Evolutionary conservation across 2,888 invertebrate species (phyloP).

Genomic region (Prionchulus punctatus): DNA sequence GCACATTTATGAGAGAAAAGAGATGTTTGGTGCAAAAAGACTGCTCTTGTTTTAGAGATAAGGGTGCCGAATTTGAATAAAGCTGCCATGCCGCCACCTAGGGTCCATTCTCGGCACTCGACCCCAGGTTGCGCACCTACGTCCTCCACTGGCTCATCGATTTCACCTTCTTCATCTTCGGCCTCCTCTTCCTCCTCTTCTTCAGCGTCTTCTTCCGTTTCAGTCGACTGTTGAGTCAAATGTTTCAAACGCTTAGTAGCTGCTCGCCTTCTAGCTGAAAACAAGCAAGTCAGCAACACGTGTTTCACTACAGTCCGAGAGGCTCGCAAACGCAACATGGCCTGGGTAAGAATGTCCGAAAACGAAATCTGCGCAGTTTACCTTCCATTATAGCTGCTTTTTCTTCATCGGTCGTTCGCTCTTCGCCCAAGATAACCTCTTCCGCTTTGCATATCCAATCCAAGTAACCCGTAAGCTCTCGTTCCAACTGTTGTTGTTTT

Average conservation of each 20-base stretch:
- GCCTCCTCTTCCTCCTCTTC: conserved; percentile 39
- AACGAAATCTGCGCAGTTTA: no score
- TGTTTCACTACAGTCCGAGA: no score
- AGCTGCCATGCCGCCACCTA: no score
- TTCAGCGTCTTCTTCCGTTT: conserved; percentile 18
- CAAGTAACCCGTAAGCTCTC: conserved; percentile 95
- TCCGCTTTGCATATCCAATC: conserved; percentile 99
- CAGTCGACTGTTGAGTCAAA: conserved; percentile 27
- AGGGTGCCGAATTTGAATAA: no score
- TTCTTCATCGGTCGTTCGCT: conserved; percentile 97
- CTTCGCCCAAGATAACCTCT: conserved; percentile 98
- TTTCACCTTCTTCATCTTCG: background rate
- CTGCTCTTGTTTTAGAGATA: no score
- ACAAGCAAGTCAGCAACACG: no score
- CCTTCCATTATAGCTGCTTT: conserved; percentile 99
- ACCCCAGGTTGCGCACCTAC: no score
- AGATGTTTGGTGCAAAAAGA: no score
- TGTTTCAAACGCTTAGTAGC: conserved; percentile 55
- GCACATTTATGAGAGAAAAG: no score
- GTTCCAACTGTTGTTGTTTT: conserved; percentile 90
- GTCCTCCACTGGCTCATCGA: conserved; percentile 86
- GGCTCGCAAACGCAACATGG: no score
- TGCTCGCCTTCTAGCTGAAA: conserved; percentile 64
- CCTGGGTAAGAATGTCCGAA: no score
- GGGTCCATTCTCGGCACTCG: no score